Evolutionary conservation across 2,797 vertebrate species (phyloP).

Genomic region (Salmo trutta): DNA sequence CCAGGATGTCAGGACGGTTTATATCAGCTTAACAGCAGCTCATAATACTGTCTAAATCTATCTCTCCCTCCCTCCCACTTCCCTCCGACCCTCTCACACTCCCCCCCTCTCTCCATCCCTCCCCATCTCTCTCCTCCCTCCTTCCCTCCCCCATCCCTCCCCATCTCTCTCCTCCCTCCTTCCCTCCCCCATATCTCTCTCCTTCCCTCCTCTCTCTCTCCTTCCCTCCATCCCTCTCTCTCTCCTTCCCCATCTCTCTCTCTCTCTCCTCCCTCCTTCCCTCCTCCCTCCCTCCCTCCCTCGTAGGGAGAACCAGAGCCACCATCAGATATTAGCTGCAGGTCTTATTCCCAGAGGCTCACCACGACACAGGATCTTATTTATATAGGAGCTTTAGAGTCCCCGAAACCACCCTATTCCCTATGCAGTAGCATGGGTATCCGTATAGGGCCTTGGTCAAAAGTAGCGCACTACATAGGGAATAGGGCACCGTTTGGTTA

Average conservation of each 20-base stretch:
- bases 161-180: not conserved
- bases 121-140: too few relatives aligned
- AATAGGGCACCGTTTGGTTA: not conserved
- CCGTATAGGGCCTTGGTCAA: not conserved
- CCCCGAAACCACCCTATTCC: not conserved
- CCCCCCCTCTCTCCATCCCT: too few relatives aligned
- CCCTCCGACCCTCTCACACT: not conserved
- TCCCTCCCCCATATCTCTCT: not conserved
- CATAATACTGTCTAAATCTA: slow-evolving; percentile 69
- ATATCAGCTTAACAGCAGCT: slow-evolving; percentile 71
- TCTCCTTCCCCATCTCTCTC: too few relatives aligned
- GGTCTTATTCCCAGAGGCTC: slow-evolving; percentile 76
- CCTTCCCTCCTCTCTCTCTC: not conserved
- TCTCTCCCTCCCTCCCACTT: not conserved
- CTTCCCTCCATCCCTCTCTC: not conserved
- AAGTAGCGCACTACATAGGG: not conserved
- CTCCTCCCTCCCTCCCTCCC: not conserved
- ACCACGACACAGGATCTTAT: slow-evolving; percentile 77
- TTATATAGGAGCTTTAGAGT: slow-evolving; percentile 82
- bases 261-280: not conserved
- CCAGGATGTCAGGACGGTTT: slow-evolving; percentile 63
- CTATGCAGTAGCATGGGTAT: not conserved
- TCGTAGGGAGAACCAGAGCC: slow-evolving; percentile 57
- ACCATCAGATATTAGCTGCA: slow-evolving; percentile 79
- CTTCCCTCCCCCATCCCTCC: too few relatives aligned